Percentiles rank a stretch among this genome's conserved stretches.
phyloP scores from a whole-genome alignment of 2,797 vertebrate genomes.

The Aldrovandia affinis region DNA sequence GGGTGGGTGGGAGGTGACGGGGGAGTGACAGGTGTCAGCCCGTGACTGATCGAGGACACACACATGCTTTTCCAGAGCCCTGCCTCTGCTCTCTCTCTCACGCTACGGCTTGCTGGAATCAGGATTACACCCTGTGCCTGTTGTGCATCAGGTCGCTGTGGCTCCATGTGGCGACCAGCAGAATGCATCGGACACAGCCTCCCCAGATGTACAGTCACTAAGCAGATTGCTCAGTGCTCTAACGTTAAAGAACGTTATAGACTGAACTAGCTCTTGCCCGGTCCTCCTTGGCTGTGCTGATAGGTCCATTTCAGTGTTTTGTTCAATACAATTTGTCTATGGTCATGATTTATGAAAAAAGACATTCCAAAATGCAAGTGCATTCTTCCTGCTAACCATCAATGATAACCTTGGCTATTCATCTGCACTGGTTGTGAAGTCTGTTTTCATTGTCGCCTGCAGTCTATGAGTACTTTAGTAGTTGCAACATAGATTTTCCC shows the following conservation, averaged over 20 bases:
- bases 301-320: neutral
- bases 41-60: slow-evolving; percentile 46
- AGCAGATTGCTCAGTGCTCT: neutral
- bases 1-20: slow-evolving; percentile 37
- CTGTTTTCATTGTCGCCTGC: neutral
- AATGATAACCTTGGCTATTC: neutral
- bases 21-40: slow-evolving; percentile 54
- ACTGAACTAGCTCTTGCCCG: neutral
- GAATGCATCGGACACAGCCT: neutral
- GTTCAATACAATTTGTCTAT: neutral
- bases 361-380: neutral
- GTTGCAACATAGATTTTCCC: neutral
- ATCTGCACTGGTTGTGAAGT: neutral
- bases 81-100: neutral
- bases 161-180: neutral
- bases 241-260: neutral
- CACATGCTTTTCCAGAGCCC: slow-evolving; percentile 18
- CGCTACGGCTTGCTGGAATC: neutral
- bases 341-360: too few species aligned
- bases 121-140: neutral
- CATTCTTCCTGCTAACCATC: neutral
- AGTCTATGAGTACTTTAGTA: neutral
- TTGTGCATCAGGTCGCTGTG: neutral
- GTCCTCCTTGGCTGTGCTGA: neutral
- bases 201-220: neutral